Conservation (phyloP, 2,888 invertebrate species). For the Steromphala cineraria region DNA sequence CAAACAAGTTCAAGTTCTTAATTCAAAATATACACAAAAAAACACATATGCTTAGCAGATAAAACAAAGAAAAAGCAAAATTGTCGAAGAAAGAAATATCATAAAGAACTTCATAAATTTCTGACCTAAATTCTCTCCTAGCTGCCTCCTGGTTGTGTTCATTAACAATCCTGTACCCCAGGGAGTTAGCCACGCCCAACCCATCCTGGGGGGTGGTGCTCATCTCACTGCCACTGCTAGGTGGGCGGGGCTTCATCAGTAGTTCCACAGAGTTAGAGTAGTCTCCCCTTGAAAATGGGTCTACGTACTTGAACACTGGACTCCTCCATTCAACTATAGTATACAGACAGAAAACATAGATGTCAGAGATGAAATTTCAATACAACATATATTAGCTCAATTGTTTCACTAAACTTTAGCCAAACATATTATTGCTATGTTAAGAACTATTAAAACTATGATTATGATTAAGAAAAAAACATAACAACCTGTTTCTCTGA, state of each 20-base stretch:
- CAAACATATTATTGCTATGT: no score
- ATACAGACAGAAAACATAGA: not conserved
- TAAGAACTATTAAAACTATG: no score
- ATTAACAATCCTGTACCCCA: constrained; percentile 44
- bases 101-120: not conserved
- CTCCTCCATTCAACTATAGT: constrained; percentile 66
- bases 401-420: no score
- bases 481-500: no score
- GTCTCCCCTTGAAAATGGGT: constrained; percentile 60
- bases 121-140: constrained; percentile 59
- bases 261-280: constrained; percentile 55
- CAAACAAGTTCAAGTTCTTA: no score
- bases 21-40: no score
- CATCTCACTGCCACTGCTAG: constrained; percentile 30
- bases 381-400: no score
- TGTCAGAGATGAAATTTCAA: no score
- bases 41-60: no score
- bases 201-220: constrained; percentile 18
- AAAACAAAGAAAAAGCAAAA: no score
- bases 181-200: constrained; percentile 25
- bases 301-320: constrained; percentile 64
- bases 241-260: constrained; percentile 49
- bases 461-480: no score
- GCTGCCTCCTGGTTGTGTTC: constrained; percentile 56
- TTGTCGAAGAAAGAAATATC: not conserved